Percentiles rank a stretch among this genome's conserved stretches.
These are phyloP conservation scores for Pilophorus perplexus DNA, from an alignment of 2,888 invertebrate genomes.

Conservation along the genomic window DNA sequence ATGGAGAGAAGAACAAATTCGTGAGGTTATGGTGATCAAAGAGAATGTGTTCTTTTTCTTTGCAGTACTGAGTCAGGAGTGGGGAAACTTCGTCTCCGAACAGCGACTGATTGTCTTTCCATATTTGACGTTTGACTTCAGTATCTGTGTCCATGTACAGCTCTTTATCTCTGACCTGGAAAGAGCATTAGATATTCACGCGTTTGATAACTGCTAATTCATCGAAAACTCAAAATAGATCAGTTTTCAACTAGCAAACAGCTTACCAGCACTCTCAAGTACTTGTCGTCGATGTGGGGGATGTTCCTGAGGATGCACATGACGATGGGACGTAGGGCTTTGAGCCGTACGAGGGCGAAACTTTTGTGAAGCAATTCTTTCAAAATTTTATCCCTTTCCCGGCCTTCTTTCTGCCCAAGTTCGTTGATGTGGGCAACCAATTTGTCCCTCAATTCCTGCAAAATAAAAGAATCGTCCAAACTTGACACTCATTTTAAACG, in stretches of 20 bases:
- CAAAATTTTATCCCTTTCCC: conserved; percentile 76
- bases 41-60: conserved; percentile 87
- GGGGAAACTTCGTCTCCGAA: conserved; percentile 98
- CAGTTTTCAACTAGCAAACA: neutral
- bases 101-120: conserved; percentile 94
- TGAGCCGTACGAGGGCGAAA: conserved; percentile 89
- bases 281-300: conserved; percentile 88
- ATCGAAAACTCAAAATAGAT: neutral
- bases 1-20: conserved; percentile 85
- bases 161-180: conserved; percentile 68
- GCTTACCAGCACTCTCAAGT: conserved; percentile 67
- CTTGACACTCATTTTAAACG: neutral
- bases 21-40: conserved; percentile 83
- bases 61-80: conserved; percentile 85
- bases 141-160: conserved; percentile 92
- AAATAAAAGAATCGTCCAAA: no score
- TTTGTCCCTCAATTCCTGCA: conserved; percentile 64
- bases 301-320: conserved; percentile 93
- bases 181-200: no score
- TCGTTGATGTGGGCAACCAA: conserved; percentile 79
- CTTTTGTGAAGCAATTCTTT: conserved; percentile 88
- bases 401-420: conserved; percentile 69
- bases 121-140: conserved; percentile 95
- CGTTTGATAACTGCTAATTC: no score
- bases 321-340: conserved; percentile 86